Percentiles rank a stretch among this genome's conserved stretches.
These are phyloP conservation scores for Dinomys branickii DNA, from an alignment of 2,113 vertebrate species.

Conservation along the genomic window DNA sequence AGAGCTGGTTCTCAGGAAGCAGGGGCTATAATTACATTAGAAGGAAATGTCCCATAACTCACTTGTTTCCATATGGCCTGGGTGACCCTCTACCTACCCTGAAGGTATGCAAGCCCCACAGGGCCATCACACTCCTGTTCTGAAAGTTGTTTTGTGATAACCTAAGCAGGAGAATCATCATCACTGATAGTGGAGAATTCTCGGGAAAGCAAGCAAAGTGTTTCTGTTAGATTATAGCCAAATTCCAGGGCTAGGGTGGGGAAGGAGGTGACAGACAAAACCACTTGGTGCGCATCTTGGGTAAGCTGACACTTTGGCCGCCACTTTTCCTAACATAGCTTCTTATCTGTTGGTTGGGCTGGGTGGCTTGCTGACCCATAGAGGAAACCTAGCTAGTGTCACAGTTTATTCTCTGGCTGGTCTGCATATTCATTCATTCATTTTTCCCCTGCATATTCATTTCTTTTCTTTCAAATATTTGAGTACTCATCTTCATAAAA, in stretches of 20 bases:
- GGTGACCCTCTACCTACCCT: neutral
- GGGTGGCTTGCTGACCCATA: neutral
- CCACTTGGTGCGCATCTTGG: slow-evolving; percentile 68
- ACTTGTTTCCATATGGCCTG: neutral
- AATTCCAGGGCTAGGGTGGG: slow-evolving; percentile 69
- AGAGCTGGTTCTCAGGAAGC: neutral
- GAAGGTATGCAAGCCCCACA: neutral
- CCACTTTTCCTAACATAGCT: slow-evolving; percentile 62
- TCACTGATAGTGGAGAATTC: slow-evolving; percentile 64
- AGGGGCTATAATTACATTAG: neutral
- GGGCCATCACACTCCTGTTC: neutral
- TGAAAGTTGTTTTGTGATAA: slow-evolving; percentile 72
- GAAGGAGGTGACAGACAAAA: slow-evolving; percentile 76
- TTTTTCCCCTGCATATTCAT: neutral
- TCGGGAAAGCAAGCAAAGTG: slow-evolving; percentile 67
- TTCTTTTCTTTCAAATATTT: neutral
- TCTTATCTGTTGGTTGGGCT: slow-evolving; percentile 47
- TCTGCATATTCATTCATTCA: neutral
- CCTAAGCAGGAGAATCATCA: slow-evolving; percentile 67
- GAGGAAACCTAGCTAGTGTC: neutral
- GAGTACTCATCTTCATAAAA: no score
- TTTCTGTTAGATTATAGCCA: slow-evolving; percentile 65
- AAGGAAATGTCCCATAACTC: neutral
- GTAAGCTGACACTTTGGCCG: slow-evolving; percentile 68
- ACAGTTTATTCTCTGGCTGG: neutral